phyloP scores from a whole-genome alignment of 2,888 invertebrate species.

The Danaus chrysippus region DNA sequence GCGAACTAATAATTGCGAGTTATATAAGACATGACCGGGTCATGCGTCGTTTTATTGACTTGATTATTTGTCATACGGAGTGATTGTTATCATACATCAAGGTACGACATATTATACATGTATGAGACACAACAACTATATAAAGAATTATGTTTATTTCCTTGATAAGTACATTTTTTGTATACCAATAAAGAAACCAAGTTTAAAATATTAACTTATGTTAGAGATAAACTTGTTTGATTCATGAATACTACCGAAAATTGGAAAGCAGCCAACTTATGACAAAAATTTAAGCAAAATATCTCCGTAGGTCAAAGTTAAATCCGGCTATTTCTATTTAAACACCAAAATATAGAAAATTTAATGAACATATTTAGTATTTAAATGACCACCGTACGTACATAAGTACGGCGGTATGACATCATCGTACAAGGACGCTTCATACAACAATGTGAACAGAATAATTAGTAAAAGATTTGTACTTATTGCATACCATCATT shows the following conservation, averaged over 20 bases:
- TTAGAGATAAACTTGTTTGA: constrained; percentile 13
- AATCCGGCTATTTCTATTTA: background rate
- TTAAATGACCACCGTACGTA: constrained; percentile 11
- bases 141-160: too few relatives aligned
- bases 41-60: constrained; percentile 41
- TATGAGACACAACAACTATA: background rate
- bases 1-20: constrained; percentile 59
- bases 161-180: too few relatives aligned
- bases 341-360: background rate
- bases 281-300: constrained; percentile 14
- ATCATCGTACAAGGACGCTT: constrained; percentile 56
- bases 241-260: constrained; percentile 26
- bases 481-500: too few relatives aligned
- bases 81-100: background rate
- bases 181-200: background rate
- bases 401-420: constrained; percentile 41
- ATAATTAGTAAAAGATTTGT: constrained; percentile 14
- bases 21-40: constrained; percentile 63
- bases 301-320: constrained; percentile 10
- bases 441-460: constrained; percentile 40
- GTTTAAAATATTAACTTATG: constrained; percentile 3
- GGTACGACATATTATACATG: background rate
- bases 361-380: background rate
- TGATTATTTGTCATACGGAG: background rate
- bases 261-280: constrained; percentile 27